Conservation (phyloP, 2,113 vertebrate species). For the Hemiprocne comata region DNA sequence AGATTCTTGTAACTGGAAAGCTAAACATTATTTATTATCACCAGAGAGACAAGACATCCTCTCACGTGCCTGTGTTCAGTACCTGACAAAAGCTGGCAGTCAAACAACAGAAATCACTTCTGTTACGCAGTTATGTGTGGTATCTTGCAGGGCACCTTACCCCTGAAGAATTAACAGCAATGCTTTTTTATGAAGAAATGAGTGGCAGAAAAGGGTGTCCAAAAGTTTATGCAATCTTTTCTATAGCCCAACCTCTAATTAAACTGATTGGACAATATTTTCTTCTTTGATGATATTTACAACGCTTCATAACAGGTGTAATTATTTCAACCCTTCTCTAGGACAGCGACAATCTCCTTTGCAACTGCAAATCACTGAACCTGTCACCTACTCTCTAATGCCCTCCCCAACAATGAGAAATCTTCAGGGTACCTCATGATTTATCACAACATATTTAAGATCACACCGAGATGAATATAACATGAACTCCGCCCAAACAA, state of each 20-base stretch:
- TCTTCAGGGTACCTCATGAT: not conserved
- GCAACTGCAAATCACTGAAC: not conserved
- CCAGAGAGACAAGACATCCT: not conserved
- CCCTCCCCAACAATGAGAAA: rapidly evolving
- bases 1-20: not conserved
- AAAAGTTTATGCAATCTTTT: not conserved
- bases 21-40: not conserved
- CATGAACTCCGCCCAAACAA: not conserved
- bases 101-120: not conserved
- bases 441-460: not conserved
- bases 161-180: not conserved
- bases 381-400: not conserved
- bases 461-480: not conserved
- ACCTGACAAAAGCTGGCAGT: not conserved
- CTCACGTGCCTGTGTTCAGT: not conserved
- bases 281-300: not conserved
- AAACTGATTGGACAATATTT: not conserved
- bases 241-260: not conserved
- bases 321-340: not conserved
- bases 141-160: not conserved
- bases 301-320: not conserved
- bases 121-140: rapidly evolving
- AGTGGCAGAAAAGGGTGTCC: not conserved
- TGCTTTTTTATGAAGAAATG: not conserved
- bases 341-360: not conserved